phyloP scores from a whole-genome alignment of 1,140 invertebrate genomes.

The Bombus difficillimus region DNA sequence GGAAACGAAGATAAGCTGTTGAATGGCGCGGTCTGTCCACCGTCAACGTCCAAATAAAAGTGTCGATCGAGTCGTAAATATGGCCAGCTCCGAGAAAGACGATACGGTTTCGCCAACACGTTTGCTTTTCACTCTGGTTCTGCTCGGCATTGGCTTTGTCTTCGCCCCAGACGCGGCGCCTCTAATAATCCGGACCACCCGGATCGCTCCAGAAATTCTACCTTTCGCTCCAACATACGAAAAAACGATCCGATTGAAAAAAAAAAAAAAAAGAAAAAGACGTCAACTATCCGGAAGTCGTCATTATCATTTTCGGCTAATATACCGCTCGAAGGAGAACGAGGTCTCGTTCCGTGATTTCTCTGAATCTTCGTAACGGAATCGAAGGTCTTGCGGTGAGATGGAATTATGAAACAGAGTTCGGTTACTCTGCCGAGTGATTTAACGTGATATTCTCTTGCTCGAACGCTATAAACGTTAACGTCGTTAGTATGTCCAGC shows the following conservation, averaged over 20 bases:
- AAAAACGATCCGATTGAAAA: slow-evolving; percentile 36
- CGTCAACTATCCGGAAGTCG: neutral
- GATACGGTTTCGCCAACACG: neutral
- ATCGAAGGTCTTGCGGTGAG: no score
- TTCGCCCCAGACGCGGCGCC: slow-evolving; percentile 32
- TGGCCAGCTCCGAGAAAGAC: neutral
- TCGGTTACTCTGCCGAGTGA: no score
- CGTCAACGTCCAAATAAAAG: slow-evolving; percentile 48
- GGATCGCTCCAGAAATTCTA: neutral
- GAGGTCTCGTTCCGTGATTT: neutral
- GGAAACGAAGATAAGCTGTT: slow-evolving; percentile 29
- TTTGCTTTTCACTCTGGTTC: no score
- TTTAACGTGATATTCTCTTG: no score
- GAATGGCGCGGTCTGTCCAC: slow-evolving; percentile 3
- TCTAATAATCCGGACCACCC: slow-evolving; percentile 66
- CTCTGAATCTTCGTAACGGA: neutral
- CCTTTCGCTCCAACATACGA: neutral
- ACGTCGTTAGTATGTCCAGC: no score
- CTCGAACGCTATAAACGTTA: no score
- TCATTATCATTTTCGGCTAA: neutral
- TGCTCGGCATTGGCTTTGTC: no score
- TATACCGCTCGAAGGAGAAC: neutral
- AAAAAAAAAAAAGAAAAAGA: neutral
- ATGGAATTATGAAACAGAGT: no score
- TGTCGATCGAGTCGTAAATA: slow-evolving; percentile 52